phyloP scores from a whole-genome alignment of 2,113 vertebrate species.

The Baryphthengus martii region DNA sequence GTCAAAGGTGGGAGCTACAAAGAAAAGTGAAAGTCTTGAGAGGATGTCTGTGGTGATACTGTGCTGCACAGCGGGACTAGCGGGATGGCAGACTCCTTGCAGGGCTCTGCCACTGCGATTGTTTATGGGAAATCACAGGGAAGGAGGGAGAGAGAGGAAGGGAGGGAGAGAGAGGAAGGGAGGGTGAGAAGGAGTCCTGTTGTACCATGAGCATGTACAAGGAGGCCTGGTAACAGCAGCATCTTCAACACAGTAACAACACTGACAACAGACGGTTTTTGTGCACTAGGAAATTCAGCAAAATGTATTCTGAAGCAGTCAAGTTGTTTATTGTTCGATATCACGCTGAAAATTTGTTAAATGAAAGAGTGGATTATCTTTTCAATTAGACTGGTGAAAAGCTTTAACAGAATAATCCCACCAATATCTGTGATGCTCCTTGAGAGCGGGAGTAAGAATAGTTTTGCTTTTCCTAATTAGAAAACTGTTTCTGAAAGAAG shows the following conservation, averaged over 20 bases:
- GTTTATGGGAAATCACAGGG: background rate
- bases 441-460: background rate
- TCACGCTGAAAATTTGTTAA: background rate
- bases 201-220: background rate
- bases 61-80: slow-evolving; percentile 14
- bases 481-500: background rate
- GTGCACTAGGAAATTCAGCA: background rate
- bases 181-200: too few relatives aligned
- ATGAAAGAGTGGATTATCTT: background rate
- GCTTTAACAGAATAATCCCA: background rate
- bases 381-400: background rate
- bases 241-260: background rate
- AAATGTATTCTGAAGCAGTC: background rate
- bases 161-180: too few relatives aligned
- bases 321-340: background rate
- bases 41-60: background rate
- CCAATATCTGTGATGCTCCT: background rate
- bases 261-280: background rate
- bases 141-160: background rate
- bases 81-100: slow-evolving; percentile 23
- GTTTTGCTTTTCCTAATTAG: background rate
- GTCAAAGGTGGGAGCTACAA: slow-evolving; percentile 51
- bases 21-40: slow-evolving; percentile 46
- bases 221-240: background rate
- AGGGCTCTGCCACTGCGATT: slow-evolving; percentile 18